Evolutionary conservation across 2,113 vertebrate species (phyloP).

Genomic region (Eretmochelys imbricata): DNA sequence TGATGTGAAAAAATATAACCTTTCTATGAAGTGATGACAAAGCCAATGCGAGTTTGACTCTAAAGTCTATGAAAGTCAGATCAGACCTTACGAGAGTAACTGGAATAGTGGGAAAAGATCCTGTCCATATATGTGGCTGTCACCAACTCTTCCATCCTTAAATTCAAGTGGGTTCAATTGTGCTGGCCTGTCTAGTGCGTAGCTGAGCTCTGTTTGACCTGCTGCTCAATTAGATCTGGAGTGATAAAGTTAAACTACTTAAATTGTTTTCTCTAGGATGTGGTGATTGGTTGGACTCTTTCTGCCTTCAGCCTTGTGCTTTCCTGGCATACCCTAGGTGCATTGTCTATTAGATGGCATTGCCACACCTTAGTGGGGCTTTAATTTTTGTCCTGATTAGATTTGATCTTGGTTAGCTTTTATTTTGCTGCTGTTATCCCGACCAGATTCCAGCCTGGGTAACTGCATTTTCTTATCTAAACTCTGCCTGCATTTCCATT

Average conservation of each 20-base stretch:
- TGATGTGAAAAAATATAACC: not conserved
- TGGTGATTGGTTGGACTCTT: accelerated
- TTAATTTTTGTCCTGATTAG: not conserved
- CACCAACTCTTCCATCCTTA: not conserved
- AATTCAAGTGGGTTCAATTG: not conserved
- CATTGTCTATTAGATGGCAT: not conserved
- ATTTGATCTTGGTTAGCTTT: not conserved
- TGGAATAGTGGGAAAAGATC: not conserved
- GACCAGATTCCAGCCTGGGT: not conserved
- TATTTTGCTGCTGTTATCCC: not conserved
- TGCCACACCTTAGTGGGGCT: not conserved
- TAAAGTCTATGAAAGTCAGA: not conserved
- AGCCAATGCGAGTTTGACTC: not conserved
- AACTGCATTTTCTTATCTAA: not conserved
- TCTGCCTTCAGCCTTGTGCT: not conserved
- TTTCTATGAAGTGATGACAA: not conserved
- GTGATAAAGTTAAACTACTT: not conserved
- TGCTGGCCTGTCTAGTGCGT: not conserved
- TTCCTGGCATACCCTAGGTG: not conserved
- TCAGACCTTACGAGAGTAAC: not conserved
- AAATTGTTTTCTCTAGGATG: not conserved
- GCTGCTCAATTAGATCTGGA: not conserved
- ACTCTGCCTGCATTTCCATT: not conserved
- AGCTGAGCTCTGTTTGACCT: not conserved
- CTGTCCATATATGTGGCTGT: not conserved